phyloP scores from a whole-genome alignment of 2,113 vertebrate species.

The Arvicanthis niloticus region DNA sequence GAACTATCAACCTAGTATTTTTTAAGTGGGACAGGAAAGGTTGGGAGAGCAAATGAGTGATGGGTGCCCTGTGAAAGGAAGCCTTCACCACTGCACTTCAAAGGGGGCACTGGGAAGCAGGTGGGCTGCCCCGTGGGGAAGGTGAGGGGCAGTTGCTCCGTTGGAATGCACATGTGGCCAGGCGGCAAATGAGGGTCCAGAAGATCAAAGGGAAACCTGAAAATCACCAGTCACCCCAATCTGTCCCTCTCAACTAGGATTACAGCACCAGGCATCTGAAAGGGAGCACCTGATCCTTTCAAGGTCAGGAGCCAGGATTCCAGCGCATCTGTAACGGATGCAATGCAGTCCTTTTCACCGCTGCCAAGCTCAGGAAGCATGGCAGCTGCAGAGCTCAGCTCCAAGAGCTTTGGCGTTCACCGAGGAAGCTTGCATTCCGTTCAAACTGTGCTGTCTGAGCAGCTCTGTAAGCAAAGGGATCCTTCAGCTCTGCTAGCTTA shows the following conservation, averaged over 20 bases:
- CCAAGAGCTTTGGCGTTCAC: not conserved
- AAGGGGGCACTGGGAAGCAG: slow-evolving; percentile 70
- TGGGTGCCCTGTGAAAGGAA: not conserved
- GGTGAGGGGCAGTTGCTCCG: slow-evolving; percentile 59
- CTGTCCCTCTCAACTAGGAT: slow-evolving; percentile 61
- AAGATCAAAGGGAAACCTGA: slow-evolving; percentile 79
- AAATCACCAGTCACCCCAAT: slow-evolving; percentile 55
- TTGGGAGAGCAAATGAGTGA: not conserved
- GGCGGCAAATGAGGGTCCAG: not conserved
- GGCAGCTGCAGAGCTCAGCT: not conserved
- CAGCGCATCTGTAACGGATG: not conserved
- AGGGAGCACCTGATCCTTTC: slow-evolving; percentile 54
- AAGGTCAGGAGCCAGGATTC: slow-evolving; percentile 64
- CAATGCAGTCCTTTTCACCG: not conserved
- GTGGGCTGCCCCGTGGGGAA: slow-evolving; percentile 60
- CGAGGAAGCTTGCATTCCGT: not conserved
- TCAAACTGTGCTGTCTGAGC: not conserved
- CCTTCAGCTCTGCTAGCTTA: not conserved
- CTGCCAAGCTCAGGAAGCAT: not conserved
- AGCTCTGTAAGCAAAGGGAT: not conserved
- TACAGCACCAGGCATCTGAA: slow-evolving; percentile 52
- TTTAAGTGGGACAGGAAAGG: not conserved
- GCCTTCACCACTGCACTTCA: slow-evolving; percentile 57
- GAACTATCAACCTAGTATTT: not conserved
- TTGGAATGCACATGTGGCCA: slow-evolving; percentile 63